Evolutionary conservation across 2,888 invertebrate genomes (phyloP).

Genomic region (Drosophila barbarae): DNA sequence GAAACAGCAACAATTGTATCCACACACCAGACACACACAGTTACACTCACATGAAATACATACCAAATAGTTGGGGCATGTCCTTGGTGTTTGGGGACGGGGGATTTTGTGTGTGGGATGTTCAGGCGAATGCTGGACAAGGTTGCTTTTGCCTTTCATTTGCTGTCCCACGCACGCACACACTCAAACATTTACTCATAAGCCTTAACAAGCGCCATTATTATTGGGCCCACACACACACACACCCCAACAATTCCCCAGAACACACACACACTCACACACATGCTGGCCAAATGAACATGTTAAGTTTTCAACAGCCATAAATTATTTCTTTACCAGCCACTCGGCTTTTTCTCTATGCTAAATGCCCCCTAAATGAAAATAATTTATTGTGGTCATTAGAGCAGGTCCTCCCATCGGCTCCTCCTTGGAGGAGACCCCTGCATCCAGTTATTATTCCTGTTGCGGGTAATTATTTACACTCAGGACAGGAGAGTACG

Average conservation of each 20-base stretch:
- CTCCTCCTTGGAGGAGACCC: neutral
- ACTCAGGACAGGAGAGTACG: conserved; percentile 17
- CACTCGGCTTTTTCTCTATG: conserved; percentile 50
- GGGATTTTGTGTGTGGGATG: conserved; percentile 15
- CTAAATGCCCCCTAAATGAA: conserved; percentile 70
- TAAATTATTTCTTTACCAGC: conserved; percentile 69
- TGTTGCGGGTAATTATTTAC: conserved; percentile 33
- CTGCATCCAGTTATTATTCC: conserved; percentile 7
- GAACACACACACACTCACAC: conserved; percentile 59
- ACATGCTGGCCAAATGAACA: conserved; percentile 69
- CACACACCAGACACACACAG: conserved; percentile 25
- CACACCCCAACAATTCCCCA: conserved; percentile 11
- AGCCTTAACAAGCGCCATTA: conserved; percentile 48
- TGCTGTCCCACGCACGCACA: conserved; percentile 42
- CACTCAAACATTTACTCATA: conserved; percentile 32
- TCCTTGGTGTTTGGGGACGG: conserved; percentile 38
- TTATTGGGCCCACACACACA: conserved; percentile 37
- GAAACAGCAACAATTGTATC: conserved; percentile 50
- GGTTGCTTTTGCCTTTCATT: conserved; percentile 53
- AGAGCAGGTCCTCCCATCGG: conserved; percentile 29
- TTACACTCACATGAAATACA: conserved; percentile 48
- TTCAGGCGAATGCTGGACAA: conserved; percentile 27
- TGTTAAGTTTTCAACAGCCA: conserved; percentile 72
- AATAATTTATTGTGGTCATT: conserved; percentile 72
- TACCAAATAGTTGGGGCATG: conserved; percentile 65